Evolutionary conservation across 2,113 vertebrate species (phyloP), one percentile per base, ranked within the genome.

Genomic region (Aythya baeri): DNA sequence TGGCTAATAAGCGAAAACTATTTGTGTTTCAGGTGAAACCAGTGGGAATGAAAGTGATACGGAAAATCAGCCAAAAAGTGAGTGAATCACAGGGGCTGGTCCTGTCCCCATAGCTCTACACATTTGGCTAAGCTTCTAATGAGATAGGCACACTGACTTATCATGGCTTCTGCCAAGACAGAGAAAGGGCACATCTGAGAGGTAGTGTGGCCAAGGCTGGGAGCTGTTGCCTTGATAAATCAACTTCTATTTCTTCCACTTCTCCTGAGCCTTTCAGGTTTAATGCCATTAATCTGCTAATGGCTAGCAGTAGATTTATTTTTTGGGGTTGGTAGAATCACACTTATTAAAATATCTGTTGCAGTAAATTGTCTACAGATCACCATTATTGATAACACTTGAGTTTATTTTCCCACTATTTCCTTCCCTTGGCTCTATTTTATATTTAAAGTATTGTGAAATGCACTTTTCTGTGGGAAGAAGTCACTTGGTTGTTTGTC

Each of bases 31-130:
- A 99, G 99, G 99, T 94, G 99, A 99, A 98, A 98, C 98, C 95
- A 99, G 98, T 73, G 99, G 99, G 89, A 99, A 99, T 32, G 99
- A 99, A 96, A 99, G 99, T 41, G 99, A 99, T 91, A 98, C 98
- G 0, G 99, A 99, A 94, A 98, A 99, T 97, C 97, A 97, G 96
- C 97, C 96, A 82, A 98, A 98, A 99, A 98, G 99, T 99, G 98
- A 97, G 95, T 98, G 97, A 98, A 95, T 98, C 97, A 98, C 18
- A 44, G 55, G 91, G 93, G 94, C 93, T 93, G 94, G 96, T 93
- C 95, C 97, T 72, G 31, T 93, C 91, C 71, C 57, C 44, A 4
- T 25, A 46, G 85, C 67, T 4, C 88, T 89, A 49, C 67, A 3
- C 38, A 6, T 49, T 57, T 54, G 94, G 62, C 81, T 54, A 15